Base-by-base conservation (phyloP, 2,113 vertebrate species). In the Cyanoramphus novaezelandiae region DNA sequence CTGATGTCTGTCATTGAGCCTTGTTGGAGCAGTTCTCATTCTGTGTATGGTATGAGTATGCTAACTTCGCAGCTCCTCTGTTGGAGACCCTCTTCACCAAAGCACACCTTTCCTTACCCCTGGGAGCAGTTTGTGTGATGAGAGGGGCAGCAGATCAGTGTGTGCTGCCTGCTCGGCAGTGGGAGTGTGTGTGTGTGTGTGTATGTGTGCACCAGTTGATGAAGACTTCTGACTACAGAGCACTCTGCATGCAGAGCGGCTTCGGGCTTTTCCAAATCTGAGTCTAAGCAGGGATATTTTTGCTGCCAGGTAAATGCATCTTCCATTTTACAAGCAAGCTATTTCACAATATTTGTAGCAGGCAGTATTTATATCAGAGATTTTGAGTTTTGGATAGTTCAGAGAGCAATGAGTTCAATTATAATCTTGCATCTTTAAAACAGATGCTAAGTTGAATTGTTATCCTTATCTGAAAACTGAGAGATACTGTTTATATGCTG, bases 51-150 rank as follows among this genome's bases (percentile, higher is more conserved):
- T 47, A 47, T 47, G 46, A 47, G n/a, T 39, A 1, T 0, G n/a
- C 55, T 39, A 95, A 95, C 94, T 96, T 97, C 57, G 9, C 90
- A 65, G 90, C 71, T 82, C 90, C 95, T 63, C 46, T 77, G 44
- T 0, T 33, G 82, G 71, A 77, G 75, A 10, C 76, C 77, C 24
- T 21, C 83, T 41, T 39, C 46, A 14, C 69, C 85, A 25, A 74
- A 78, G 53, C 71, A 63, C 83, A 59, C 55, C 90, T 69, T 46
- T 15, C 2, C 64, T 10, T 12, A 68, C 44, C 79, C 65, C 86
- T 1, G 70, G 91, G 85, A 92, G 84, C 60, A 46, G 70, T 3
- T 21, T n/a, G 35, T 6, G 80, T 3, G 39, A 50, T 79, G 72
- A 79, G 79, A 65, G 74, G 87, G 71, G 77, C 62, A 43, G 70